Evolutionary conservation across 1,140 invertebrate species (phyloP), one percentile per base, ranked within the genome.

Genomic region (Leptopilina clavipes): DNA sequence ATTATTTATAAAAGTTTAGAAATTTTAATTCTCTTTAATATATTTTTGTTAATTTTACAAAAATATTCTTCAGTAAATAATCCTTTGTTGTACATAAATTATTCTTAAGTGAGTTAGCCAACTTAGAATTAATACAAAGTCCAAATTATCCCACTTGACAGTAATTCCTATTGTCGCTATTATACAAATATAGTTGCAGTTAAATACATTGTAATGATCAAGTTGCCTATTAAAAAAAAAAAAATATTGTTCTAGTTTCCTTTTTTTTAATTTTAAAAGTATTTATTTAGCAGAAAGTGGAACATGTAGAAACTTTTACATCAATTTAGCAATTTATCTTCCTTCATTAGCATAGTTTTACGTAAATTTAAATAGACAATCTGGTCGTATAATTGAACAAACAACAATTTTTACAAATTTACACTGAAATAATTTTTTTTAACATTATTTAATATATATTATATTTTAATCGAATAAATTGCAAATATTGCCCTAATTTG

Each of bases 311-410:
- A 22, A 59, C 54, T 59, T 19, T 22, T 19, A 59, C 48, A 52
- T 17, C 48, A 59, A 65, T 65, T 37, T 31, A 65, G 25, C 22
- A 65, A 65, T 65, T 65, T 65, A 65, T 65, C 59, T 65, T 22
- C 25, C 14, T 31, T 65, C 19, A 65, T 65, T 65, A 31, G 22
- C 59, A 65, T 31, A 65, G 59, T 65, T 31, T 65, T 31, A 65
- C 19, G 10, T 65, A 31, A 65, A 65, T 37, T 65, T 14, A 65
- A 65, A 65, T 59, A 19, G 10, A 59, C 9, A 10, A 31, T 22
- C 56, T 22, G 10, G 0, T 31, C 25, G 31, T n/a, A n/a, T 65
- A 65, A 65, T 37, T 65, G 22, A 25, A 65, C 22, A 65, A 65
- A 65, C 0, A 52, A 31, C 1, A 31, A 31, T 2, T 31, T 31